These are phyloP conservation scores for Eupithecia abbreviata DNA, from an alignment of 2,888 invertebrate species.

Conservation along the genomic window DNA sequence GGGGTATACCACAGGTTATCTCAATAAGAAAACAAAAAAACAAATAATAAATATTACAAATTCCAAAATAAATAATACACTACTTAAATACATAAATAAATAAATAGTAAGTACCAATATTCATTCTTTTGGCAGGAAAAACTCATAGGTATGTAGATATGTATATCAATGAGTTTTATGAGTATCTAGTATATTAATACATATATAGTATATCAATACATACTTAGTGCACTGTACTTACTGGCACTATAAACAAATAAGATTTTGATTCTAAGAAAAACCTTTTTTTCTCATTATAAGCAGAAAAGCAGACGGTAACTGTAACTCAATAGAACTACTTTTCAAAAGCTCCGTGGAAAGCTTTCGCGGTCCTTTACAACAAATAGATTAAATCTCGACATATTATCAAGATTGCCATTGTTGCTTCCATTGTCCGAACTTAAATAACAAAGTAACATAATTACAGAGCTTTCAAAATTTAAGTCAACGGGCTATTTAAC, in stretches of 20 bases:
- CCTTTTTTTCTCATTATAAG: not conserved
- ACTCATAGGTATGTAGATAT: no score
- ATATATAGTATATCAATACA: no score
- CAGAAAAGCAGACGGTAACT: not conserved
- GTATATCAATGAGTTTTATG: no score
- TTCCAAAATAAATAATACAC: no score
- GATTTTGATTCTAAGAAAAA: not conserved
- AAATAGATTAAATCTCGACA: not conserved
- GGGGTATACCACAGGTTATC: no score
- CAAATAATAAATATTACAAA: no score
- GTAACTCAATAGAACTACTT: not conserved
- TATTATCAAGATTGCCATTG: slow-evolving; percentile 43
- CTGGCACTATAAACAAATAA: not conserved
- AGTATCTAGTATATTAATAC: no score
- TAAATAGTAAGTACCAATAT: no score
- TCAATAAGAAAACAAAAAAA: no score
- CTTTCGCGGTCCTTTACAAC: not conserved
- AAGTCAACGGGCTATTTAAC: slow-evolving; percentile 48
- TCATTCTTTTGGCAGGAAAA: no score
- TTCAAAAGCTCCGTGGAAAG: not conserved
- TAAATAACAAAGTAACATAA: slow-evolving; percentile 49
- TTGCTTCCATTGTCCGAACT: slow-evolving; percentile 51
- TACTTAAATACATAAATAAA: no score
- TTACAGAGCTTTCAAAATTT: slow-evolving; percentile 42
- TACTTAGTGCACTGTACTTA: not conserved